phyloP scores from a whole-genome alignment of 2,888 invertebrate genomes.

The Prionchulus punctatus region DNA sequence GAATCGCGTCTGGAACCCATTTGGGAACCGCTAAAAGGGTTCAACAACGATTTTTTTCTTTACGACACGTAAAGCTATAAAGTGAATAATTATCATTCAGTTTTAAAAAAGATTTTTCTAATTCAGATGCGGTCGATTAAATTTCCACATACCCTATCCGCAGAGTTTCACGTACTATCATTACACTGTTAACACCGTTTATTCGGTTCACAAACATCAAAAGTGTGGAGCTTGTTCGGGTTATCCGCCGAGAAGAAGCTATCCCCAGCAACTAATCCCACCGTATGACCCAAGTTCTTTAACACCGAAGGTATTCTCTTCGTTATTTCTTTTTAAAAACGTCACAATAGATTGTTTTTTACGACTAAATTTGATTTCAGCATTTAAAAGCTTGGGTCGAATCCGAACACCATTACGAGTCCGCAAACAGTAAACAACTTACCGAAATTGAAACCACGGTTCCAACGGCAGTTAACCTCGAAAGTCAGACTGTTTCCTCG shows the following conservation, averaged over 20 bases:
- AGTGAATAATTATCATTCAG: not conserved
- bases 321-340: no score
- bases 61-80: conserved; percentile 26
- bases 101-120: not conserved
- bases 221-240: not conserved
- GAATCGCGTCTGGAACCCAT: conserved; percentile 22
- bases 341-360: no score
- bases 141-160: conserved; percentile 19
- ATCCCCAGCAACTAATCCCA: no score
- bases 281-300: no score
- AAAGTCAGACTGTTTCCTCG: no score
- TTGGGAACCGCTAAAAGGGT: conserved; percentile 22
- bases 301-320: no score
- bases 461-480: no score
- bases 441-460: no score
- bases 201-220: not conserved
- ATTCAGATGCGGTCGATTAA: conserved; percentile 22
- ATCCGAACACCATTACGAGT: no score
- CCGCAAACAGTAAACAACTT: no score
- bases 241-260: not conserved
- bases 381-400: no score
- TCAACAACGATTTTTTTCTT: conserved; percentile 30
- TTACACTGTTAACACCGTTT: conserved; percentile 3
- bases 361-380: no score
- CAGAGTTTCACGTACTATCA: conserved; percentile 13